Percentiles rank a stretch among this genome's conserved stretches.
Conservation (phyloP, 1,140 invertebrate genomes). For the Dendrolimus punctatus region DNA sequence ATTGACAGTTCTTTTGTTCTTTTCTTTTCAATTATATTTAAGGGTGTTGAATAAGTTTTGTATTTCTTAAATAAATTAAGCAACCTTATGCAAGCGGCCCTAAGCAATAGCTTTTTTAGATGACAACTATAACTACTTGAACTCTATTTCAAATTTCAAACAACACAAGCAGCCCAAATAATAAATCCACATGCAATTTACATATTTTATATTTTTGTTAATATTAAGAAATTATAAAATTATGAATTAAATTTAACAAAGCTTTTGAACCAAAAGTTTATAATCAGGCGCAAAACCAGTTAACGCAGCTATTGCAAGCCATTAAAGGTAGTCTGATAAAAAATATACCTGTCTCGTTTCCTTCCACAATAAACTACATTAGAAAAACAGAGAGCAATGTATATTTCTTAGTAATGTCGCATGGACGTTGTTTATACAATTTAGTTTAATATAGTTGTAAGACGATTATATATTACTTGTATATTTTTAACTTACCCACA, state of each 20-base stretch:
- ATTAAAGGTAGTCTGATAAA: constrained; percentile 20
- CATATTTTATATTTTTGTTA: too few species aligned
- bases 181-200: too few species aligned
- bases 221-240: too few species aligned
- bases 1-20: too few species aligned
- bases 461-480: constrained; percentile 6
- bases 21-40: too few species aligned
- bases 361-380: constrained; percentile 3
- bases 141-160: too few species aligned
- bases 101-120: too few species aligned
- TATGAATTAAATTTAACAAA: constrained; percentile 2
- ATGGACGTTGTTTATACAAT: constrained; percentile 28
- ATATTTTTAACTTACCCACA: constrained; percentile 21
- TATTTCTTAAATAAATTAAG: too few species aligned
- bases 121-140: too few species aligned
- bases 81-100: too few species aligned
- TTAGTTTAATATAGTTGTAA: constrained; percentile 21
- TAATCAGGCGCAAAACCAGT: constrained; percentile 51
- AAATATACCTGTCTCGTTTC: constrained; percentile 38
- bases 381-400: constrained; percentile 24
- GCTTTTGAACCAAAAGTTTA: constrained; percentile 27
- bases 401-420: constrained; percentile 33
- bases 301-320: constrained; percentile 56
- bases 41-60: too few species aligned
- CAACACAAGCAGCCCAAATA: too few species aligned